These are phyloP conservation scores for Drosophila sechellia DNA, from an alignment of 1,140 invertebrate species.

Conservation along the genomic window DNA sequence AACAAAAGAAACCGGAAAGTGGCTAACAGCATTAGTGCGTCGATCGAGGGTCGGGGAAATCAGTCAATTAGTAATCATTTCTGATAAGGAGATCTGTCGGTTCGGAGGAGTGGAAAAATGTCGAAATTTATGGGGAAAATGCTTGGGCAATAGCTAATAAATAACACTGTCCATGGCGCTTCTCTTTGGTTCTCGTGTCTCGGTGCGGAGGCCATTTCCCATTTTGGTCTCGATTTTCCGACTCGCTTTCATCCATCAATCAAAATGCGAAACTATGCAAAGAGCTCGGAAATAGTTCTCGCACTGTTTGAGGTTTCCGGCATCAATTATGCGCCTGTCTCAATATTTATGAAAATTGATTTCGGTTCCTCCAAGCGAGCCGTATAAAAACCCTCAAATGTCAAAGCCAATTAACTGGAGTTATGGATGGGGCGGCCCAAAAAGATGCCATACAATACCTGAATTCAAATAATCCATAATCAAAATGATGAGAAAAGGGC, in stretches of 20 bases:
- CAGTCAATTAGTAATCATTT: constrained; percentile 79
- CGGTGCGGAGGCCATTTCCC: constrained; percentile 32
- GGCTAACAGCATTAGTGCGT: constrained; percentile 16
- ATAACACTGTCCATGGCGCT: constrained; percentile 49
- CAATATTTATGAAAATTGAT: constrained; percentile 83
- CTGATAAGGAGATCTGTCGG: constrained; percentile 40
- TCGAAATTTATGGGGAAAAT: constrained; percentile 69
- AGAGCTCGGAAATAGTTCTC: constrained; percentile 57
- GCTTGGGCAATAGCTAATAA: constrained; percentile 71
- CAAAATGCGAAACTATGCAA: constrained; percentile 67
- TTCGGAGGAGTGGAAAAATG: constrained; percentile 5
- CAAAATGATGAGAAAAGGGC: not conserved
- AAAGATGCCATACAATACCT: too few relatives aligned
- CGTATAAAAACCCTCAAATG: constrained; percentile 54
- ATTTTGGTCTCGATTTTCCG: constrained; percentile 33
- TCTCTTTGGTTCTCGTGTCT: not conserved
- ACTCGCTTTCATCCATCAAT: constrained; percentile 61
- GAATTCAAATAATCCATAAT: too few relatives aligned
- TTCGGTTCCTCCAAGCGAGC: constrained; percentile 37
- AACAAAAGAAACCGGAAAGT: constrained; percentile 66
- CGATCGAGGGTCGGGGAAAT: constrained; percentile 31
- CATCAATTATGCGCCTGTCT: constrained; percentile 80
- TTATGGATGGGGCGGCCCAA: constrained; percentile 28
- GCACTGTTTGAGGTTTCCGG: constrained; percentile 27
- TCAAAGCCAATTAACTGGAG: constrained; percentile 73